Base-by-base conservation (phyloP, 30 jellyfish, hydroid and myxozoan species). In the Sanderia malayensis region DNA sequence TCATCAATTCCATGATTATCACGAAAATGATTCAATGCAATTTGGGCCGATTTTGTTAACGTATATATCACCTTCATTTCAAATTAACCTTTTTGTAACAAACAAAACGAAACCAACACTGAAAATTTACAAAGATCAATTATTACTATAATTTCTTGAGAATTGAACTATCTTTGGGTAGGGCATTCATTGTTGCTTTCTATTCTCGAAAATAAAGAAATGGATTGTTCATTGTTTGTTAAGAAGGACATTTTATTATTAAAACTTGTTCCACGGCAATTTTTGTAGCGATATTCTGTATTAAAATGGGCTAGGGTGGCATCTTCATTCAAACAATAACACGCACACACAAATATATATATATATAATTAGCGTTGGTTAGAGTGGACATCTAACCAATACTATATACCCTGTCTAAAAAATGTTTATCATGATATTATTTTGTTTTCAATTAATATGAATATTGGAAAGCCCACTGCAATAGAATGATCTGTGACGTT, bases 71-170 rank as follows among this genome's bases (percentile, higher is more conserved):
- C 27, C 18, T 49, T n/a, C n/a, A n/a, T n/a, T 24, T 49, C 18
- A 11, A 49, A 49, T 49, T 49, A 49, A 49, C 64, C 27, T 49
- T 37, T 37, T 4, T 49, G 8, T 49, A 24, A 4, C 18, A 49
- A 11, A 49, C 8, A 49, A 11, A 49, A 49, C 6, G 18, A 11
- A 49, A 49, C 64, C 4, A 49, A 49, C 64, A 49, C 18, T 49
- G 64, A 49, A 49, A 49, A 49, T 49, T 49, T 49, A 49, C 64
- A 49, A 18, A 9, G 27, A 49, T 15, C 8, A 49, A 49, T 49
- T 9, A 4, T 4, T 49, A 19, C 64, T 49, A 49, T 9, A 2
- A 49, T 41, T 6, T 6, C 15, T 15, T 41, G 55, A 15, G 15
- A 41, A 41, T n/a, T n/a, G n/a, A n/a, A n/a, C n/a, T n/a, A n/a